Conservation (phyloP, 1,140 invertebrate species). For the Micrasema minimum region DNA sequence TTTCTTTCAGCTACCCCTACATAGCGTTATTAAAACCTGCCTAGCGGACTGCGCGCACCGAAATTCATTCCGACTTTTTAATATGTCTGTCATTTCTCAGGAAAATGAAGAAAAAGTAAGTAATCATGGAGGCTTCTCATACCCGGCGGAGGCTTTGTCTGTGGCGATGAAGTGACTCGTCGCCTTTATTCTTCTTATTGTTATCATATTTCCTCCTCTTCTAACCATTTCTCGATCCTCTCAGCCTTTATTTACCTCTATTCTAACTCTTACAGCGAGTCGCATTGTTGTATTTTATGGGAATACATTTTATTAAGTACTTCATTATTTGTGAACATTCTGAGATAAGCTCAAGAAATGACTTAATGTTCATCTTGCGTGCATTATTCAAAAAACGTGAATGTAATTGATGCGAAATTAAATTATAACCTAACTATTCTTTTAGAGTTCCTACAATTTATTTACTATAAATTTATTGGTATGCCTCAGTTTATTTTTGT, state of each 20-base stretch:
- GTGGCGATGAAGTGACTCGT: constrained; percentile 48
- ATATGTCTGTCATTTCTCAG: constrained; percentile 50
- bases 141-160: constrained; percentile 38
- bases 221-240: background rate
- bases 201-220: constrained; percentile 48
- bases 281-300: no score
- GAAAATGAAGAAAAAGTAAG: constrained; percentile 47
- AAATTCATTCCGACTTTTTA: constrained; percentile 50
- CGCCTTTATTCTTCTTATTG: constrained; percentile 45
- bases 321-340: no score
- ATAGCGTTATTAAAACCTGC: constrained; percentile 33
- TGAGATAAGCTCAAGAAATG: no score
- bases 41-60: constrained; percentile 23
- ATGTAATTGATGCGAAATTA: no score
- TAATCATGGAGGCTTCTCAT: constrained; percentile 43
- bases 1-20: no score
- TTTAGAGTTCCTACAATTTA: no score
- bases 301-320: no score
- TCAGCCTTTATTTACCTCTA: constrained; percentile 9
- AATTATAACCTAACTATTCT: no score
- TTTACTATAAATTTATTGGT: no score
- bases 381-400: no score
- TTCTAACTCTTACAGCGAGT: background rate
- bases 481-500: no score
- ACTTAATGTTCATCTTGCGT: no score